phyloP scores from a whole-genome alignment of 2,888 invertebrate species.

The Argyresthia goedartella region DNA sequence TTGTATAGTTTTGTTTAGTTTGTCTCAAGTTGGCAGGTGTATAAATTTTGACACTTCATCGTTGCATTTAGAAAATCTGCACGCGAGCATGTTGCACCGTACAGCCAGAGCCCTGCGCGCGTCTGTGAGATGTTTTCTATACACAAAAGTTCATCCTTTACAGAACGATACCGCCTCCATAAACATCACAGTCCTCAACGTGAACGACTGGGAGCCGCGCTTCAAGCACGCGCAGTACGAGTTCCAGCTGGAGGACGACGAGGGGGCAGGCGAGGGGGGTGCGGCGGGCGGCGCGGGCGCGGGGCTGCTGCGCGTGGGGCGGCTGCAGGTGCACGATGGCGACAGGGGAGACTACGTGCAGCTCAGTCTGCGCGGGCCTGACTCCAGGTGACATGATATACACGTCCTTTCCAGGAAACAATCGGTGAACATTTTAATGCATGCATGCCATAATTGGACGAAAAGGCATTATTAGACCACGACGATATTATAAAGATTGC shows the following conservation, averaged over 20 bases:
- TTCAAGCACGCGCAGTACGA: constrained; percentile 91
- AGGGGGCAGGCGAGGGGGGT: constrained; percentile 23
- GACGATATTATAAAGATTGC: too few relatives aligned
- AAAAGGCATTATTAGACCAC: too few relatives aligned
- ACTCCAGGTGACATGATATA: constrained; percentile 65
- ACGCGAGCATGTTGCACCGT: too few relatives aligned
- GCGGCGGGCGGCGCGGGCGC: constrained; percentile 19
- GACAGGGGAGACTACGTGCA: constrained; percentile 82
- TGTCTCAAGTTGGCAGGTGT: too few relatives aligned
- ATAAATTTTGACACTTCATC: too few relatives aligned
- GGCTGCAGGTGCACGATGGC: constrained; percentile 89
- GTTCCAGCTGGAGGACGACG: constrained; percentile 51
- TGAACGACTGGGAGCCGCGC: constrained; percentile 94
- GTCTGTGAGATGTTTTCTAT: too few relatives aligned
- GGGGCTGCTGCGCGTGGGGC: constrained; percentile 64
- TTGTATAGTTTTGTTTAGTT: too few relatives aligned
- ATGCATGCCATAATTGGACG: too few relatives aligned
- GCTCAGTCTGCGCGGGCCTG: constrained; percentile 78
- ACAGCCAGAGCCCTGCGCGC: too few relatives aligned
- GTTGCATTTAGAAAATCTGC: too few relatives aligned
- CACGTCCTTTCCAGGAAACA: not conserved
- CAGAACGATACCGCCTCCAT: constrained; percentile 89
- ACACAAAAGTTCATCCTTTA: too few relatives aligned
- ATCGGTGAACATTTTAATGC: too few relatives aligned
- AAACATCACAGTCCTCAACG: constrained; percentile 84